Evolutionary conservation across 2,888 invertebrate genomes (phyloP), one percentile per base, ranked within the genome.

Genomic region (Cylloceria caligata): DNA sequence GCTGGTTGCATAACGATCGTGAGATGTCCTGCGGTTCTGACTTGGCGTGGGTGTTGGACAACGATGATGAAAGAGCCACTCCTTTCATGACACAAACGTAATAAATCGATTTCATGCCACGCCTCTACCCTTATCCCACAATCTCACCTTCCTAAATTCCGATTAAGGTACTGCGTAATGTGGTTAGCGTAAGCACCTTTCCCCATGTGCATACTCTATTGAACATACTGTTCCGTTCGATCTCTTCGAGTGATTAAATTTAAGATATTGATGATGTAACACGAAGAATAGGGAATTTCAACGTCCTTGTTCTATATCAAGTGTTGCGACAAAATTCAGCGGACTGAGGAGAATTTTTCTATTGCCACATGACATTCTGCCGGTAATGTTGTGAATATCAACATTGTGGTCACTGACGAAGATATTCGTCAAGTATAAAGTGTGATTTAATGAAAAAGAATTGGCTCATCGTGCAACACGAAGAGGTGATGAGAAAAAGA

Each of bases 11-110:
- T n/a, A n/a, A n/a, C 21, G 52, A 80, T 69, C 16, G 62, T 39
- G 49, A 57, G 42, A 69, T 76, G 71, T 42, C 67, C 71, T 60
- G n/a, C 39, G 19, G 36, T 47, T 36, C n/a, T 42, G 65, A 19
- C 49, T 27, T 68, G 16, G 72, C 65, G 80, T 76, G 81, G 76
- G 81, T 49, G 72, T 65, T n/a, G 52, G 57, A 62, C 65, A 67
- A 72, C 67, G 36, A 72, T n/a, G 64, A 57, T 42, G 45, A 34
- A 76, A 24, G 52, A 52, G 52, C 67, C 81, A 76, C 81, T 76
- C 81, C 81, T 81, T 67, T 62, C 39, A 60, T 67, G 76, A 81
- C 60, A 55, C 60, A 60, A 81, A 81, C 72, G 72, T 76, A 67
- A 81, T 81, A 67, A 81, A 76, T 81, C 49, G 72, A 67, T 76